Conservation (phyloP, 1,140 invertebrate genomes). For the Diploscapter pachys region DNA sequence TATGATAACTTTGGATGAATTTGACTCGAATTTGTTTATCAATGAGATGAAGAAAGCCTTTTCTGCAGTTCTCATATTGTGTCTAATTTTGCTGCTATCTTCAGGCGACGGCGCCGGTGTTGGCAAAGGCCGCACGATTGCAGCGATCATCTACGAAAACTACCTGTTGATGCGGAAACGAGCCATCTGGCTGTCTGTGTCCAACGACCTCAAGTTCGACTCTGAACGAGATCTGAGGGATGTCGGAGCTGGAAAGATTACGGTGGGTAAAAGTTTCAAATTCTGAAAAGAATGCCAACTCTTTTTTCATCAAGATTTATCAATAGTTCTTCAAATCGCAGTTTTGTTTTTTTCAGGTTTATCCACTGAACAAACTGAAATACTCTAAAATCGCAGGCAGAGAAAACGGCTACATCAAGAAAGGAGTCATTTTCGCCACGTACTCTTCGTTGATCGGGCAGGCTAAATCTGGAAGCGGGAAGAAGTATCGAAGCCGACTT, state of each 20-base stretch:
- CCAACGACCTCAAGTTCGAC: conserved; percentile 96
- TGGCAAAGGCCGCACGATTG: conserved; percentile 96
- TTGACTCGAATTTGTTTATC: too few species aligned
- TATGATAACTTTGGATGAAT: too few species aligned
- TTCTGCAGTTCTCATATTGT: too few species aligned
- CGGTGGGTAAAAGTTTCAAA: conserved; percentile 50
- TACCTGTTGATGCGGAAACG: conserved; percentile 71
- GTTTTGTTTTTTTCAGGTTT: conserved; percentile 63
- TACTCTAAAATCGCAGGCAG: conserved; percentile 91
- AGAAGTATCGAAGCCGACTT: conserved; percentile 87
- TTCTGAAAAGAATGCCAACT: not conserved
- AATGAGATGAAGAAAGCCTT: too few species aligned
- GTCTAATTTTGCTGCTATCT: not conserved
- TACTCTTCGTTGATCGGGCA: conserved; percentile 97
- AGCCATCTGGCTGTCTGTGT: conserved; percentile 76
- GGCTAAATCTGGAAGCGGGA: conserved; percentile 75
- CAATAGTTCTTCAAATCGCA: not conserved
- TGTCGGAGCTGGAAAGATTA: conserved; percentile 85
- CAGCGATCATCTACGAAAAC: conserved; percentile 96
- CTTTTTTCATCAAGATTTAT: not conserved
- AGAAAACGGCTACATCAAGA: conserved; percentile 73
- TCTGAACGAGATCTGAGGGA: conserved; percentile 91
- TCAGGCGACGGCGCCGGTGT: conserved; percentile 95
- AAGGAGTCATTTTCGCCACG: conserved; percentile 88
- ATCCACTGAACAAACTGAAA: conserved; percentile 87